A percentile compares a stretch with the other conserved stretches of the same genome.
Conservation (phyloP, 2,888 invertebrate species). For the Eurois occulta region DNA sequence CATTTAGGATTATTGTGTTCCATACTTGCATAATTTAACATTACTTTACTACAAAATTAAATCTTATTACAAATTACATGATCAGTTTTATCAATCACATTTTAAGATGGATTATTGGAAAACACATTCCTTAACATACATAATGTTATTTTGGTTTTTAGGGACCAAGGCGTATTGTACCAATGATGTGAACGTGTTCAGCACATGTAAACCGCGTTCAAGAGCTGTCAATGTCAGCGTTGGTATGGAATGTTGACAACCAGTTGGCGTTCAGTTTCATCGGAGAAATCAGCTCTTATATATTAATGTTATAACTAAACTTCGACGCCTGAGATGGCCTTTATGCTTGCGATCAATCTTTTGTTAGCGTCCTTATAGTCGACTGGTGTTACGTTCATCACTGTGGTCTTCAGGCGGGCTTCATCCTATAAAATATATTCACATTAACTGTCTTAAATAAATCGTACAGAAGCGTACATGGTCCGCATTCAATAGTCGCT, state of each 20-base stretch:
- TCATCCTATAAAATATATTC: conserved; percentile 92
- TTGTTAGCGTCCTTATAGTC: conserved; percentile 94
- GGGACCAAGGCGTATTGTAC: background rate
- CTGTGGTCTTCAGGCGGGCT: conserved; percentile 94
- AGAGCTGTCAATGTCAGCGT: background rate
- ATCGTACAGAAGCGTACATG: background rate
- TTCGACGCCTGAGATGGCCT: conserved; percentile 91
- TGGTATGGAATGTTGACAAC: background rate
- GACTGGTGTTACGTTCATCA: conserved; percentile 92
- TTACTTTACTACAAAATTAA: conserved; percentile 36
- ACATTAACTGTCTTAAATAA: conserved; percentile 16
- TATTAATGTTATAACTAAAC: conserved; percentile 69
- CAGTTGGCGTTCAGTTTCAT: background rate
- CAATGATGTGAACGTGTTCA: background rate
- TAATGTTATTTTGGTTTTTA: conserved; percentile 3
- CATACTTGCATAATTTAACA: conserved; percentile 54
- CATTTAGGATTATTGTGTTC: conserved; percentile 18
- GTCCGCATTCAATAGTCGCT: background rate
- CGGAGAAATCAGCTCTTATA: background rate
- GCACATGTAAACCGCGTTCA: background rate
- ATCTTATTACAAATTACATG: conserved; percentile 51
- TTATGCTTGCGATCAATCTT: conserved; percentile 93
- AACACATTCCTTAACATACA: background rate
- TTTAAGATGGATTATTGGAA: conserved; percentile 18
- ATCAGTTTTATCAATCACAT: conserved; percentile 59